Base-by-base conservation (phyloP, 2,113 vertebrate genomes). In the Caranx melampygus region DNA sequence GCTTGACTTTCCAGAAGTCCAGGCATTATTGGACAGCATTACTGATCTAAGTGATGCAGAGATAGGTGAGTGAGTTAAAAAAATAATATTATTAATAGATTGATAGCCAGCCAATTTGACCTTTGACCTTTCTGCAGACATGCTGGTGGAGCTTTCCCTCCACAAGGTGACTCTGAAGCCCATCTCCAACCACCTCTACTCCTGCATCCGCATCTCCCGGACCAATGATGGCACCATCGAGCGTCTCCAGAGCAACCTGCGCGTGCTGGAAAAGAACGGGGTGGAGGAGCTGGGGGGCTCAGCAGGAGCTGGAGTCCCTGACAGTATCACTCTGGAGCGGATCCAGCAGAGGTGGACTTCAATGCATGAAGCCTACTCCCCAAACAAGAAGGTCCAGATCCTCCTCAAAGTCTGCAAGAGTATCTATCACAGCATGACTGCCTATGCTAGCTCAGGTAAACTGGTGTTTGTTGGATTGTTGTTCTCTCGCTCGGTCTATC, bases 371-470 rank as follows among this genome's bases (percentile, higher is more conserved):
- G 82, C 93, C 11, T 96, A 96, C 78, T 96, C 95, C 1, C 97
- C 97, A 0, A 95, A 94, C 87, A 96, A 95, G 91, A 97, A 97
- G 85, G 95, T 96, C 81, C 76, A 94, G 2, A 91, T 93, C 1
- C 89, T 97, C 71, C 95, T 98, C 63, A 97, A 96, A 60, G 90
- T 96, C 88, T 97, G 96, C 95, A 95, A 96, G 65, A 95, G 86
- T 64, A 94, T 98, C 81, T 97, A 97, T 72, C 93, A 94, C 57
- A 94, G 95, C 87, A 96, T 98, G 95, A 94, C 88, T 20, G 44
- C 70, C 3, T 94, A 95, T 44, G 79, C 87, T 1, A 92, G 75
- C 52, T 82, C 92, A 83, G 95, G 95, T 95, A 85, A 16, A 21
- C 47, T 31, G 10, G 10, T 33, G 49, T n/a, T 13, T 68, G 37